These are phyloP conservation scores for Oedothorax gibbosus DNA, from an alignment of 1,140 invertebrate genomes.

Conservation along the genomic window DNA sequence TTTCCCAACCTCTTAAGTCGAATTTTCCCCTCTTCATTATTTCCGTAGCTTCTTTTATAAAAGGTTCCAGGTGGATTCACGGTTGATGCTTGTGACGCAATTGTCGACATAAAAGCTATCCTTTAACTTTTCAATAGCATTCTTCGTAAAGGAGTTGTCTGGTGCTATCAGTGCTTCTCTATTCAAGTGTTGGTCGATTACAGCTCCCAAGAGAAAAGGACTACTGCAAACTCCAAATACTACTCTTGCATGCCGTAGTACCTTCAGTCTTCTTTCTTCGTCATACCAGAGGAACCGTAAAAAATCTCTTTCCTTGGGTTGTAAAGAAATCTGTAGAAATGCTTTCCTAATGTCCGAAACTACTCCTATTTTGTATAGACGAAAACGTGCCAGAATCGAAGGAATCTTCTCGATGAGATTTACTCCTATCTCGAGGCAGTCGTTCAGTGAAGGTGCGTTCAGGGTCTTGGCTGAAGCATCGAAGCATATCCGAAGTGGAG, in stretches of 20 bases:
- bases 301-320: slow-evolving; percentile 20
- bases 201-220: background rate
- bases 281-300: slow-evolving; percentile 27
- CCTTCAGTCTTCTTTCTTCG: background rate
- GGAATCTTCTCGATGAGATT: slow-evolving; percentile 34
- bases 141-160: background rate
- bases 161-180: background rate
- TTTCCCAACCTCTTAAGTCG: background rate
- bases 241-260: background rate
- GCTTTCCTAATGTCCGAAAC: slow-evolving; percentile 34
- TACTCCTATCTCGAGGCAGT: slow-evolving; percentile 17
- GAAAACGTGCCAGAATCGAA: slow-evolving; percentile 26
- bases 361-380: slow-evolving; percentile 2
- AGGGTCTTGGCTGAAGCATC: slow-evolving; percentile 5
- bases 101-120: slow-evolving; percentile 37
- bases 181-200: slow-evolving; percentile 15
- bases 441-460: slow-evolving; percentile 7
- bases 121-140: slow-evolving; percentile 5
- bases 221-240: slow-evolving; percentile 23
- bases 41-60: background rate
- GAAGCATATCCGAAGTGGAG: background rate
- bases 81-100: slow-evolving; percentile 1
- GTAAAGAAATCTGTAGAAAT: slow-evolving; percentile 24
- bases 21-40: slow-evolving; percentile 22
- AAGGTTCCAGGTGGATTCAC: background rate